A percentile compares a stretch with the other conserved stretches of the same genome.
Conservation (phyloP, 2,888 invertebrate genomes). For the Aradus depressus region DNA sequence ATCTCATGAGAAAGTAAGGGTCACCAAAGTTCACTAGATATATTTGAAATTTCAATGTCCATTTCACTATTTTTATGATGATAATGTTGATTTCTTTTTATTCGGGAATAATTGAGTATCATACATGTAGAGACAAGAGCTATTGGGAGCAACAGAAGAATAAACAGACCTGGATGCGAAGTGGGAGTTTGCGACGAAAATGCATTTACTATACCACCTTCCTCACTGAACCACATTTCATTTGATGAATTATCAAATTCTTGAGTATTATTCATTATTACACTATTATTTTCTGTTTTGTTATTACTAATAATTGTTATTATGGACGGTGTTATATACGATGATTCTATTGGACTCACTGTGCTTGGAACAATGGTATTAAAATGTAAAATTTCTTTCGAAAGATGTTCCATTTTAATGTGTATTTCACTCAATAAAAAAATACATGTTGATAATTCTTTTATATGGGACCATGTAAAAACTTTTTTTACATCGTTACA, state of each 20-base stretch:
- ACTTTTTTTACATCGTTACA: constrained; percentile 38
- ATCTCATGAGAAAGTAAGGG: constrained; percentile 22
- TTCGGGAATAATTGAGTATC: constrained; percentile 19
- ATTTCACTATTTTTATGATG: constrained; percentile 18
- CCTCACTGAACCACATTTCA: constrained; percentile 22
- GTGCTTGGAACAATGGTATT: neutral
- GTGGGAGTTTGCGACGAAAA: constrained; percentile 24
- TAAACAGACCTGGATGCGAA: constrained; percentile 26
- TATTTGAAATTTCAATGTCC: constrained; percentile 27
- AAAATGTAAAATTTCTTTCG: neutral
- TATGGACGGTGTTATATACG: too few relatives aligned
- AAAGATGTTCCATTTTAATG: neutral
- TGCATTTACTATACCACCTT: constrained; percentile 23
- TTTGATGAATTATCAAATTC: constrained; percentile 18
- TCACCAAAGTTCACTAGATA: constrained; percentile 29
- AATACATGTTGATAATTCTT: constrained; percentile 13
- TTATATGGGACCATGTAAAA: constrained; percentile 20
- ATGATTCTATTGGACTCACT: too few relatives aligned
- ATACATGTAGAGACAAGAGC: constrained; percentile 23
- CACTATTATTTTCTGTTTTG: neutral
- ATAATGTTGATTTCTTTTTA: constrained; percentile 16
- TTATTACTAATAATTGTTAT: too few relatives aligned
- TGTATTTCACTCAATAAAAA: constrained; percentile 18
- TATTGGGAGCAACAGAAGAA: constrained; percentile 23
- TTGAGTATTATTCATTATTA: neutral